A percentile compares a stretch with the other conserved stretches of the same genome.
Conservation (phyloP, 2,113 vertebrate species). For the Prietella phreatophila region DNA sequence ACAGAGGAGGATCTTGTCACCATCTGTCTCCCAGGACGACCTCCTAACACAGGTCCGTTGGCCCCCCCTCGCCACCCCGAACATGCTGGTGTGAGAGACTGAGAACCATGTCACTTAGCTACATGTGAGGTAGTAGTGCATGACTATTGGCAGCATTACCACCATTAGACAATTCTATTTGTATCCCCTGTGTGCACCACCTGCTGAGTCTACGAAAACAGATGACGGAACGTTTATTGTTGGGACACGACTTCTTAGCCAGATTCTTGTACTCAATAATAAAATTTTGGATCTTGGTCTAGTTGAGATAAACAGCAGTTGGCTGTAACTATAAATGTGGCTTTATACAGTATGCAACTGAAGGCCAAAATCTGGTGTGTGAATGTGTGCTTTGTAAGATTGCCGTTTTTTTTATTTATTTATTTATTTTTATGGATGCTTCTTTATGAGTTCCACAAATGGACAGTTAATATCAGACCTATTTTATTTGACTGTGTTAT, state of each 20-base stretch:
- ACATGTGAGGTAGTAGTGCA: conserved; percentile 19
- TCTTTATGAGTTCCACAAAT: conserved; percentile 19
- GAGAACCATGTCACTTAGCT: conserved; percentile 38
- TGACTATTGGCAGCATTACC: conserved; percentile 17
- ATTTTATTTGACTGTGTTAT: neutral
- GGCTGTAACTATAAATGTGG: conserved; percentile 28
- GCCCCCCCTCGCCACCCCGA: conserved; percentile 33
- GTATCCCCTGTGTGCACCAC: conserved; percentile 50
- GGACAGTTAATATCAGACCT: neutral
- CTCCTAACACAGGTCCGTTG: conserved; percentile 52
- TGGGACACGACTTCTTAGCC: conserved; percentile 36
- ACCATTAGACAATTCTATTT: conserved; percentile 50
- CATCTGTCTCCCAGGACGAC: conserved; percentile 63
- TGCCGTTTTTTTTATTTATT: neutral
- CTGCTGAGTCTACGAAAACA: conserved; percentile 52
- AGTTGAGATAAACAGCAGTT: conserved; percentile 27
- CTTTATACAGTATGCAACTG: conserved; percentile 32
- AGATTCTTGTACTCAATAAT: conserved; percentile 47
- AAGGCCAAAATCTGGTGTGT: conserved; percentile 32
- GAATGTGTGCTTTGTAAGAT: conserved; percentile 20
- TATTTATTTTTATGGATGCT: neutral
- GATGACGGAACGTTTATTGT: conserved; percentile 49
- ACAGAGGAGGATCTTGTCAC: conserved; percentile 54
- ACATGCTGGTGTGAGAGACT: conserved; percentile 32
- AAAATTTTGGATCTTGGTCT: conserved; percentile 30